Evolutionary conservation across 2,797 vertebrate species (phyloP).

Genomic region (Phalanger gymnotis): DNA sequence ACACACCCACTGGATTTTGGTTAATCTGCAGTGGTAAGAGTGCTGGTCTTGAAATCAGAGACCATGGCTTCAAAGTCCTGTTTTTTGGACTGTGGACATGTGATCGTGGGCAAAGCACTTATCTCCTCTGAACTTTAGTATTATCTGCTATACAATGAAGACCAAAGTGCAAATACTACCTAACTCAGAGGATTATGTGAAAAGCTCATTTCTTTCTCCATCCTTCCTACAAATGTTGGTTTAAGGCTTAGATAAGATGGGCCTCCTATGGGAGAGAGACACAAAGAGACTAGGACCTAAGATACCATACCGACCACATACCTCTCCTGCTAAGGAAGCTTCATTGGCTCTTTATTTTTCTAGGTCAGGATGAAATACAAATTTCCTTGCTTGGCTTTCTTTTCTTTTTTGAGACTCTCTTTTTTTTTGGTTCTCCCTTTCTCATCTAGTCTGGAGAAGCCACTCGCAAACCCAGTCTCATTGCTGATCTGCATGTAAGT

Average conservation of each 20-base stretch:
- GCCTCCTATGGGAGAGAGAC: background rate
- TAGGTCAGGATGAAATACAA: background rate
- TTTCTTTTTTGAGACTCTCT: no score
- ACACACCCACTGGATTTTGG: no score
- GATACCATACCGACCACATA: background rate
- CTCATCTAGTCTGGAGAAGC: background rate
- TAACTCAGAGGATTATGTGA: background rate
- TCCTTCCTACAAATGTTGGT: background rate
- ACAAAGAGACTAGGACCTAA: background rate
- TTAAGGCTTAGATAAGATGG: background rate
- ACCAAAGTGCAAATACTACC: background rate
- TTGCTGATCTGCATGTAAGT: background rate
- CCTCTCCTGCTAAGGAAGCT: background rate
- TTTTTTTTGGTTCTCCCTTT: background rate
- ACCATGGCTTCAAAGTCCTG: no score
- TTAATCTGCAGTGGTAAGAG: no score
- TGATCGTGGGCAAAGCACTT: background rate
- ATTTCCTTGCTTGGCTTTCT: background rate
- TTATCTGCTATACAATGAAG: background rate
- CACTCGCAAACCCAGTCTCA: background rate
- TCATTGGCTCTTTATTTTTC: background rate
- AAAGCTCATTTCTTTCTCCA: background rate
- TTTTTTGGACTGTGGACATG: background rate
- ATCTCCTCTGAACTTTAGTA: background rate
- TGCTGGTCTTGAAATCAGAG: no score